Evolutionary conservation across 64 coral and sea anemone species (phyloP).

Genomic region (Actinia tenebrosa): DNA sequence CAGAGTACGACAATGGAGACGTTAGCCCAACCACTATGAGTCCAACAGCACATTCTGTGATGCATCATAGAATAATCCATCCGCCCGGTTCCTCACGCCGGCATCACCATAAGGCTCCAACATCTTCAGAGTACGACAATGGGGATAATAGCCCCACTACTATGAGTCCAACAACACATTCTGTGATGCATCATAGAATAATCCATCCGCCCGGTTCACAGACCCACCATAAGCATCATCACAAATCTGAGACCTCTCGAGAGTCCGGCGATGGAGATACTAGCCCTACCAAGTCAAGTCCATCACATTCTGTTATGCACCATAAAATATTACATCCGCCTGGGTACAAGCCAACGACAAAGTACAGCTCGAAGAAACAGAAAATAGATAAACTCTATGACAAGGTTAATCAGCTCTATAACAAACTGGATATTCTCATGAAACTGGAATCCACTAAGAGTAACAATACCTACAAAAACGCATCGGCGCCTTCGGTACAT

Average conservation of each 20-base stretch:
- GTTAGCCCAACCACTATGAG: not conserved
- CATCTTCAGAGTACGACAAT: not conserved
- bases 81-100: not conserved
- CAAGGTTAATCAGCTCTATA: conserved; percentile 18
- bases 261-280: not conserved
- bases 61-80: not conserved
- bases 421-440: not conserved
- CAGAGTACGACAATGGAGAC: not conserved
- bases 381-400: conserved; percentile 23
- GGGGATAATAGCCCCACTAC: not conserved
- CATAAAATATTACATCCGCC: not conserved
- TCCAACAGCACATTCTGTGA: not conserved
- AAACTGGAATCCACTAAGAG: not conserved
- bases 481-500: not conserved
- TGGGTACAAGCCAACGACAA: not conserved
- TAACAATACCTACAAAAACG: not conserved
- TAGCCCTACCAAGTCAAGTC: not conserved
- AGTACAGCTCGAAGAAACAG: not conserved
- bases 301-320: not conserved
- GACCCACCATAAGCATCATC: not conserved
- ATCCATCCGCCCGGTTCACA: not conserved
- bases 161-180: not conserved
- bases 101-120: not conserved
- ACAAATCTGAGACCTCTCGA: not conserved
- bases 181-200: not conserved